phyloP scores from a whole-genome alignment of 2,888 invertebrate species.

The Timema cristinae region DNA sequence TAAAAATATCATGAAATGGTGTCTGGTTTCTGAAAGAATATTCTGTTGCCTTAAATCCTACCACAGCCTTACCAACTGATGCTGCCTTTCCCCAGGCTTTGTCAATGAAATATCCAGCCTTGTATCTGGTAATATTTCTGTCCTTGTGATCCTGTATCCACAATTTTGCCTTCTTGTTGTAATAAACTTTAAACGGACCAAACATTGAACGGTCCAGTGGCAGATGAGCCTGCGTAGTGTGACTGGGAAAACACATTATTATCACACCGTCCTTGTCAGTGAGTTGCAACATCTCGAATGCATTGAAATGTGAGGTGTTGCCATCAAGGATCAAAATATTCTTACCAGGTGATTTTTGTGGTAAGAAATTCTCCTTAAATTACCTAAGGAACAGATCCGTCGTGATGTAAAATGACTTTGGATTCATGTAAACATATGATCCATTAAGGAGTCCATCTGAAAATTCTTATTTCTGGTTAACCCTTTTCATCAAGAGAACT shows the following conservation, averaged over 20 bases:
- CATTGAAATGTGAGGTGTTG: background rate
- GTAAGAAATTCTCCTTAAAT: conserved; percentile 23
- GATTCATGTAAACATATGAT: conserved; percentile 27
- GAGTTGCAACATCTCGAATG: background rate
- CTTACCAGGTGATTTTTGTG: conserved; percentile 13
- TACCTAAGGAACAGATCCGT: conserved; percentile 27
- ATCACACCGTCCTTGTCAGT: background rate
- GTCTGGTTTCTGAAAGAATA: background rate
- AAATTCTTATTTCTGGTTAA: conserved; percentile 28
- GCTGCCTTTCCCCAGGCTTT: background rate
- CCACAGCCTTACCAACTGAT: background rate
- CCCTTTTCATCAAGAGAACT: conserved; percentile 29
- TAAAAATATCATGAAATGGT: background rate
- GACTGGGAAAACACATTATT: background rate
- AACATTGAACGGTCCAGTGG: background rate
- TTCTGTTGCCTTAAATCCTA: conserved; percentile 1
- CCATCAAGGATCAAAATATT: conserved; percentile 1
- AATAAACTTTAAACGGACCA: background rate
- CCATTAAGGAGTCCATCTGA: conserved; percentile 29
- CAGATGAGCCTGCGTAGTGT: background rate
- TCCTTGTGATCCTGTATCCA: background rate
- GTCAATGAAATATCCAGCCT: background rate
- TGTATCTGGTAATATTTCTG: background rate
- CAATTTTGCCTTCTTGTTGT: background rate
- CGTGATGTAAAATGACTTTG: conserved; percentile 30